Evolutionary conservation across 2,113 vertebrate species (phyloP).

Genomic region (Apistogramma diplotaenia): DNA sequence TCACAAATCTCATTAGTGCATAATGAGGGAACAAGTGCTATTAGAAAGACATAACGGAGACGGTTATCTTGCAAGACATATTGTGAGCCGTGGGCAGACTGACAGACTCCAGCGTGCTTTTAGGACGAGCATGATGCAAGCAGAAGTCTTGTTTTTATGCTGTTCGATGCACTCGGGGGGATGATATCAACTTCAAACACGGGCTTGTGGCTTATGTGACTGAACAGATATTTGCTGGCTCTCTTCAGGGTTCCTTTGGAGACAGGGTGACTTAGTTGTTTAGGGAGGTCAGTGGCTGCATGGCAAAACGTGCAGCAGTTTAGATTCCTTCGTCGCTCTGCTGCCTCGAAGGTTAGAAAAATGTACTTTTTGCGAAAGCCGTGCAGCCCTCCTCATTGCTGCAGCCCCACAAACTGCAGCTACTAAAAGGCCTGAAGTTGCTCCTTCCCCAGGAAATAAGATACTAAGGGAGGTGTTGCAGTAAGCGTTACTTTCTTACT

Average conservation of each 20-base stretch:
- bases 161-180: neutral
- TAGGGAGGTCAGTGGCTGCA: neutral
- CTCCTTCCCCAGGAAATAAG: neutral
- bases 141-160: neutral
- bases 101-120: slow-evolving; percentile 1
- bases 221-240: neutral
- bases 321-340: neutral
- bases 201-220: neutral
- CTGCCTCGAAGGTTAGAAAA: neutral
- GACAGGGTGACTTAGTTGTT: neutral
- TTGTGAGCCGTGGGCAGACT: neutral
- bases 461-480: slow-evolving; percentile 19
- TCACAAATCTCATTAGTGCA: slow-evolving; percentile 56
- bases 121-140: neutral
- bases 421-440: neutral
- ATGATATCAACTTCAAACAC: neutral
- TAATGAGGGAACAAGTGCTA: slow-evolving; percentile 52
- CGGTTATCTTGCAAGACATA: slow-evolving; percentile 17
- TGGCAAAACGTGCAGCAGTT: neutral
- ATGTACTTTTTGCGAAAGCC: neutral
- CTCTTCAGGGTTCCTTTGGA: neutral
- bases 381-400: neutral
- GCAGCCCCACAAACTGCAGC: neutral
- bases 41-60: slow-evolving; percentile 27
- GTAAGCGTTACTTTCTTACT: neutral